A percentile compares a stretch with the other conserved stretches of the same genome.
Conservation (phyloP, 1,140 invertebrate genomes). For the Philopotamus ludificatus region DNA sequence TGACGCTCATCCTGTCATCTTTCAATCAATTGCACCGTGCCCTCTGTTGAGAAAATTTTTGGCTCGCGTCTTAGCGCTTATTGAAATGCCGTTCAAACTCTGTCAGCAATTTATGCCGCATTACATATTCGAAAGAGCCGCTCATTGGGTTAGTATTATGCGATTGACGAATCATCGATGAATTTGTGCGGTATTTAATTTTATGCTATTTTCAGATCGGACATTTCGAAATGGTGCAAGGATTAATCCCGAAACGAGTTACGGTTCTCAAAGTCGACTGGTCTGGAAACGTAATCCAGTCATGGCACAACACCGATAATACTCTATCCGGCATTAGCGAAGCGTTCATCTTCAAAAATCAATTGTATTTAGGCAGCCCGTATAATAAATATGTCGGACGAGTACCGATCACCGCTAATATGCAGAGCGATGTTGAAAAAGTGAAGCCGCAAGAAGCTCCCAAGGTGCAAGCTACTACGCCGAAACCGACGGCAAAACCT, state of each 20-base stretch:
- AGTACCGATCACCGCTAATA: slow-evolving; percentile 41
- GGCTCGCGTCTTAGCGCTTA: slow-evolving; percentile 53
- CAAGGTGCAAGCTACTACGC: slow-evolving; percentile 24
- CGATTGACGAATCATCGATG: slow-evolving; percentile 17
- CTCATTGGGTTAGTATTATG: slow-evolving; percentile 57
- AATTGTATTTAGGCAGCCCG: slow-evolving; percentile 64
- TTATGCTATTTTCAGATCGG: slow-evolving; percentile 54
- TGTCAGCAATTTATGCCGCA: slow-evolving; percentile 61
- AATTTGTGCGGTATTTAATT: slow-evolving; percentile 16
- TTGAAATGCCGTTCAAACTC: slow-evolving; percentile 61
- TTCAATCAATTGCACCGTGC: slow-evolving; percentile 56
- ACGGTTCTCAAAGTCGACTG: slow-evolving; percentile 63
- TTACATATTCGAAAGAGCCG: slow-evolving; percentile 55
- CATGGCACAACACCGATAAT: slow-evolving; percentile 58
- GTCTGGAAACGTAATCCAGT: slow-evolving; percentile 65
- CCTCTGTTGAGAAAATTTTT: slow-evolving; percentile 63
- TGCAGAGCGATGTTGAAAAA: slow-evolving; percentile 16
- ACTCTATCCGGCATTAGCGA: slow-evolving; percentile 58
- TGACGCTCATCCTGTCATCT: slow-evolving; percentile 53
- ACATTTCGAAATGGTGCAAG: slow-evolving; percentile 46
- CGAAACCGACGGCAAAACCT: slow-evolving; percentile 36
- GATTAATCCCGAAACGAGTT: slow-evolving; percentile 46
- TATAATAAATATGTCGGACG: slow-evolving; percentile 65
- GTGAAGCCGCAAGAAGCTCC: slow-evolving; percentile 14
- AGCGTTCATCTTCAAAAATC: slow-evolving; percentile 59